Evolutionary conservation across 2,797 vertebrate genomes (phyloP), one percentile per base, ranked within the genome.

Genomic region (Scarus forsteni): DNA sequence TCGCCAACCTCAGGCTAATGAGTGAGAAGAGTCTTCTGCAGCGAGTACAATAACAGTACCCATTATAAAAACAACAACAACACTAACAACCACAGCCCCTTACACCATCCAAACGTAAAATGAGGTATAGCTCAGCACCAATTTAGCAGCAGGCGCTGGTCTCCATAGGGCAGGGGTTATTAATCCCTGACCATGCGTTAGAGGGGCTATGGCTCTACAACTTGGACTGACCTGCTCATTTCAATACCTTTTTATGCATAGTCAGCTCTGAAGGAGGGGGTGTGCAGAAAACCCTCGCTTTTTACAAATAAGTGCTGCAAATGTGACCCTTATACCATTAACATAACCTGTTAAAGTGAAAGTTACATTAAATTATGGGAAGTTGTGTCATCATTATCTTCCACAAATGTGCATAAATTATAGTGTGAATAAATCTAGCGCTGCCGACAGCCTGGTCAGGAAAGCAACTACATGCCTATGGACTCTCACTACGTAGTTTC

Each of bases 1-100:
- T 92, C 81, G 82, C 77, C 84, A 92, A 93, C 90, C 90, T 90
- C 90, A 88, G 72, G 75, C 90, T 94, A 94, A 95, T 94, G 93
- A 94, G 91, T 93, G 91, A 92, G 81, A 92, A 69, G 87, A 89
- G 78, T 80, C 86, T 87, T 80, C 71, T 81, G 75, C 78, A 66
- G 80, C 50, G 40, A 83, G 70, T 78, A 92, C 81, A 82, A 83
- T 89, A 86, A 88, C 75, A 58, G 84, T 75, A 73, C 38, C 78
- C 71, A 87, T 90, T 86, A 88, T 84, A 84, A 75, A 90, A 86
- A 86, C 85, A 88, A 81, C 77, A 70, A 70, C 70, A 79, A 67
- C 73, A 78, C 73, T 83, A 87, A 85, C 81, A 81, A 66, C 81
- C 79, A 79, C 77, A 71, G 71, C 38, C 73, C 40, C 58, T 57